Conservation (phyloP, 2,888 invertebrate species). For the Pyrgus malvae region DNA sequence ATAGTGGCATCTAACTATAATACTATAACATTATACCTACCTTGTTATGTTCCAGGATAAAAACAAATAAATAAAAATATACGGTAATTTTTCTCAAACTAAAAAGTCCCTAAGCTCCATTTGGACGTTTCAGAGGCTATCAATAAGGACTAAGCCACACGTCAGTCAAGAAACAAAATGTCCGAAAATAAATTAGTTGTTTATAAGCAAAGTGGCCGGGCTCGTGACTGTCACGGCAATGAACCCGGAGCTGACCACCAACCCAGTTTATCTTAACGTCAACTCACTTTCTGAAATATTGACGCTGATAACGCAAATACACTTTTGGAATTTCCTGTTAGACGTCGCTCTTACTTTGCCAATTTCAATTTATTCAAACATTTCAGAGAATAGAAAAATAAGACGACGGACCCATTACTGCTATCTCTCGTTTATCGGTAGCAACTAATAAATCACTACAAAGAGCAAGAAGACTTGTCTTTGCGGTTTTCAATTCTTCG, state of each 20-base stretch:
- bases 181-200: constrained; percentile 69
- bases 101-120: background rate
- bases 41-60: too few relatives aligned
- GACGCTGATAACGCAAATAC: constrained; percentile 58
- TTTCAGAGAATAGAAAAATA: constrained; percentile 27
- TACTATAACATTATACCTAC: too few relatives aligned
- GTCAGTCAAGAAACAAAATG: constrained; percentile 63
- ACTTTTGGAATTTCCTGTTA: constrained; percentile 63
- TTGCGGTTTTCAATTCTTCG: background rate
- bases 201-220: constrained; percentile 66
- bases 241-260: constrained; percentile 53
- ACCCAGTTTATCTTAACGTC: constrained; percentile 60
- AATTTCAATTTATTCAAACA: constrained; percentile 41
- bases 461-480: constrained; percentile 1
- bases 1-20: too few relatives aligned
- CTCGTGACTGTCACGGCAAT: constrained; percentile 70
- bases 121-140: too few relatives aligned
- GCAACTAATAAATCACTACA: constrained; percentile 23
- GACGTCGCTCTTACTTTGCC: constrained; percentile 33
- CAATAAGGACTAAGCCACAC: constrained; percentile 47
- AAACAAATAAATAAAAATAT: too few relatives aligned
- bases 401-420: constrained; percentile 20
- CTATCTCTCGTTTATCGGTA: constrained; percentile 18
- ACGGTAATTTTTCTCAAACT: background rate
- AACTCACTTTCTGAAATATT: constrained; percentile 65